These are phyloP conservation scores for Lypha dubia DNA, from an alignment of 2,888 invertebrate species.

Conservation along the genomic window DNA sequence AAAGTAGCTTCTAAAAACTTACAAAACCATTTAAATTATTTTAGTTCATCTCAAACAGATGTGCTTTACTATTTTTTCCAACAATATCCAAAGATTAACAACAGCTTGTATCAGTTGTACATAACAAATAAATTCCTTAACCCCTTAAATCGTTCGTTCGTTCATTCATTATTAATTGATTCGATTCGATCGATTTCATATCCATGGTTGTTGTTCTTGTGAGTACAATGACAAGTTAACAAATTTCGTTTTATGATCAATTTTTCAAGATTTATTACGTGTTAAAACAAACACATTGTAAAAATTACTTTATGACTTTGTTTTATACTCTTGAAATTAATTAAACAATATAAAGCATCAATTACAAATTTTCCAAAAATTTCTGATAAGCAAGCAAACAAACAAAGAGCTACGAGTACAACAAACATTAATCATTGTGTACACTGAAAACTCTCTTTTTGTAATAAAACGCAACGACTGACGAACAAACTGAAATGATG, in stretches of 20 bases:
- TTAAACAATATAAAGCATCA: slow-evolving; percentile 7
- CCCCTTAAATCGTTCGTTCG: too few species aligned
- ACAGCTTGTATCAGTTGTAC: background rate
- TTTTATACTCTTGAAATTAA: slow-evolving; percentile 10
- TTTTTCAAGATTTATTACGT: slow-evolving; percentile 41
- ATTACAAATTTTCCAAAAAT: slow-evolving; percentile 47
- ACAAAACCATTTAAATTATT: too few species aligned
- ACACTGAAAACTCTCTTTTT: slow-evolving; percentile 61
- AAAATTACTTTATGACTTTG: slow-evolving; percentile 52
- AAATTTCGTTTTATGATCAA: slow-evolving; percentile 46
- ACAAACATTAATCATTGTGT: slow-evolving; percentile 70
- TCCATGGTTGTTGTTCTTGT: background rate
- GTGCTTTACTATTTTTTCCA: background rate
- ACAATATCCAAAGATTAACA: background rate
- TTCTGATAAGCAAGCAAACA: slow-evolving; percentile 41
- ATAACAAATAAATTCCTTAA: slow-evolving; percentile 1
- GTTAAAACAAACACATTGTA: slow-evolving; percentile 21
- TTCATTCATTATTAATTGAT: too few species aligned
- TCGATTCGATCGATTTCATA: background rate
- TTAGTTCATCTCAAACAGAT: background rate
- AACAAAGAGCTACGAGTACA: too few species aligned
- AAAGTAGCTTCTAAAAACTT: too few species aligned
- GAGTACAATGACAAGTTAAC: slow-evolving; percentile 26
- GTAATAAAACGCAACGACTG: slow-evolving; percentile 7
- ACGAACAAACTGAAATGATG: slow-evolving; percentile 4